These are phyloP conservation scores for Oncorhynchus keta DNA, from an alignment of 2,113 vertebrate genomes.

Conservation along the genomic window DNA sequence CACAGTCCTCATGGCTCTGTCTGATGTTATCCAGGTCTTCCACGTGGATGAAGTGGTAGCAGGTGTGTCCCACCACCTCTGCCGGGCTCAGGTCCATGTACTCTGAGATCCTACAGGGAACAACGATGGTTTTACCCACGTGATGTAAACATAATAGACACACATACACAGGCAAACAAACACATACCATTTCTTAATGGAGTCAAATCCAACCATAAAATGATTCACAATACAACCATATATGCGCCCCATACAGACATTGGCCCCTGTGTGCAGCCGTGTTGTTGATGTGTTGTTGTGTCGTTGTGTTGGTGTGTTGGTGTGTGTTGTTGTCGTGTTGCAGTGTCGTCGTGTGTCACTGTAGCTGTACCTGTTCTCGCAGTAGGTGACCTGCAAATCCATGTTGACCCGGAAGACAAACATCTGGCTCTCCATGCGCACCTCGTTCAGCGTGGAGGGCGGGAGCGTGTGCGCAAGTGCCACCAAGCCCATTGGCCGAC, in stretches of 20 bases:
- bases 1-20: constrained; percentile 87
- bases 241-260: background rate
- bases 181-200: background rate
- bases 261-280: background rate
- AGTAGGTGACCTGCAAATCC: constrained; percentile 88
- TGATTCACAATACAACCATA: background rate
- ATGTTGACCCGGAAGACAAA: constrained; percentile 90
- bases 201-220: background rate
- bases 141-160: background rate
- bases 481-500: constrained; percentile 83
- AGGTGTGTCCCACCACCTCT: constrained; percentile 87
- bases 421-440: constrained; percentile 88
- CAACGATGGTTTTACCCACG: background rate
- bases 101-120: constrained; percentile 81
- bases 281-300: too few relatives aligned
- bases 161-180: background rate
- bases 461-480: constrained; percentile 86
- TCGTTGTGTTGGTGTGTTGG: too few relatives aligned
- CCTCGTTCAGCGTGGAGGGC: constrained; percentile 85
- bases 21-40: constrained; percentile 84
- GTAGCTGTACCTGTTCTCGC: constrained; percentile 83
- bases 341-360: too few relatives aligned
- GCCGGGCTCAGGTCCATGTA: constrained; percentile 88
- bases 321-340: too few relatives aligned
- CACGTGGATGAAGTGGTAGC: constrained; percentile 87